Evolutionary conservation across 2,797 vertebrate genomes (phyloP).

Genomic region (Helostoma temminkii): DNA sequence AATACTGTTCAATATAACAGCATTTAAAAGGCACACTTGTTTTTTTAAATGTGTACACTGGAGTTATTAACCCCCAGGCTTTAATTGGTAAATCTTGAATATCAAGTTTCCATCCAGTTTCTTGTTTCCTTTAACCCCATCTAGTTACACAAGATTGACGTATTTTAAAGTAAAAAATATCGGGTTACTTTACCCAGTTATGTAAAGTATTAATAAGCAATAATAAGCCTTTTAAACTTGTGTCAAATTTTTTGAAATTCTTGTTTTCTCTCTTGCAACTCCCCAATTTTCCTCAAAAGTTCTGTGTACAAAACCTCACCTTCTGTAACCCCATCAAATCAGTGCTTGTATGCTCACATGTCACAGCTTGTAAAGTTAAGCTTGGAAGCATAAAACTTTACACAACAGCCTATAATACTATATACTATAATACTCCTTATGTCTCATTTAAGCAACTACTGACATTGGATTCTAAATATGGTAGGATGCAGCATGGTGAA

Average conservation of each 20-base stretch:
- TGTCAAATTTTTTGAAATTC: no score
- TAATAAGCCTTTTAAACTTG: no score
- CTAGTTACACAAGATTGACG: constrained; percentile 1
- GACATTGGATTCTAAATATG: not conserved
- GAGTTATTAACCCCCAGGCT: not conserved
- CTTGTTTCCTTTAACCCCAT: not conserved
- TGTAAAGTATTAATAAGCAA: not conserved
- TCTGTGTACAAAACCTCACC: not conserved
- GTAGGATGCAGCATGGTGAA: not conserved
- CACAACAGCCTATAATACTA: not conserved
- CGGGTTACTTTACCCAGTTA: not conserved
- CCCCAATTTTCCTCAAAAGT: not conserved
- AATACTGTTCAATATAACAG: not conserved
- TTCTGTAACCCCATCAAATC: constrained; percentile 19
- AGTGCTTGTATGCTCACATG: not conserved
- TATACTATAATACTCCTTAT: not conserved
- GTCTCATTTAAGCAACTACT: not conserved
- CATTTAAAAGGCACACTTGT: not conserved
- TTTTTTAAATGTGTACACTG: not conserved
- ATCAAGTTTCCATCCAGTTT: not conserved
- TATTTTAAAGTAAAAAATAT: not conserved
- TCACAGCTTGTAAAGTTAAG: constrained; percentile 20
- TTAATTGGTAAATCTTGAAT: not conserved
- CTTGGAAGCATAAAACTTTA: not conserved
- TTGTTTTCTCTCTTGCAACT: not conserved